Base-by-base conservation (phyloP, 2,888 invertebrate genomes). In the Rhamphomyia laevipes region DNA sequence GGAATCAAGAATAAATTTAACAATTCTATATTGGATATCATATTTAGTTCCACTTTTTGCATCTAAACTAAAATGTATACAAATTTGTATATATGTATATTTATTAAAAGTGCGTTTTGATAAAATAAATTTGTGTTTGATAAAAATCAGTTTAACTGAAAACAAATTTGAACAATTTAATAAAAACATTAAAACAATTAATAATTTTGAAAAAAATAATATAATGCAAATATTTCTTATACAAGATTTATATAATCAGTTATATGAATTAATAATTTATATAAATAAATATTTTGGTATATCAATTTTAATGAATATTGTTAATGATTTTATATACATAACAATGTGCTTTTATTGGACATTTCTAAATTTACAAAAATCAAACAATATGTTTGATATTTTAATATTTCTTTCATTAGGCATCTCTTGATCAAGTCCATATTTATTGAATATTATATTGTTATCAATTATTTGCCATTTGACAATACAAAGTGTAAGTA, bases 341-440 rank as follows among this genome's bases (percentile, higher is more conserved):
- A 70, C 63, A 10, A 62, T 66, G 4, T 66, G 65, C 50, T 64
- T 62, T 23, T 70, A 70, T 51, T 70, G 66, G 66, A 63, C 66
- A 31, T 70, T 68, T 54, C 43, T 68, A 3, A 63, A 59, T 45
- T 7, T 27, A 27, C 23, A 27, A 27, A 27, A 27, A 27, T 27
- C 9, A 27, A 27, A 27, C 2, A 27, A 27, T 27, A 27, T 27
- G 23, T 9, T 27, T 4, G 7, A 27, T 27, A 27, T 27, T 6
- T 4, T 27, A 27, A 6, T 27, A 9, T 27, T 27, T 27, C 4
- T 27, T 6, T 4, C 9, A 27, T 27, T 27, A 27, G 63, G 61
- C 51, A 52, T 58, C 1, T 48, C 65, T 2, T 66, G 65, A 64
- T 60, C 62, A 0, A 52, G 64, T 1, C 68, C 69, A 2, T 67